A percentile compares a stretch with the other conserved stretches of the same genome.
These are phyloP conservation scores for Rapana venosa DNA, from an alignment of 2,888 invertebrate species.

Conservation along the genomic window DNA sequence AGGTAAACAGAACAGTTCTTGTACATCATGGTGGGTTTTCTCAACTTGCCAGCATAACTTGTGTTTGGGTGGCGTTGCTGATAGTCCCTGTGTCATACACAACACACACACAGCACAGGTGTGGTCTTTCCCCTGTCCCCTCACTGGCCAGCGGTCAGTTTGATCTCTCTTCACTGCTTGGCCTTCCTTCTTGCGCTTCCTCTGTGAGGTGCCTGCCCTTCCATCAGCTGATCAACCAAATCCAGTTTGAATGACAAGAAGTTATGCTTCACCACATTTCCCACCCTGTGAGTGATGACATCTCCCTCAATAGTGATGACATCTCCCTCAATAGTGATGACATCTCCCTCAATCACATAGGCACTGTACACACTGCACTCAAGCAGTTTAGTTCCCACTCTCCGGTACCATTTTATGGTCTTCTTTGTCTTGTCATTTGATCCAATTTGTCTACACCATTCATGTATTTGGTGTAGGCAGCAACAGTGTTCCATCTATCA, in stretches of 20 bases:
- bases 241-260: slow-evolving; percentile 2
- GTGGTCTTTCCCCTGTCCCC: slow-evolving; percentile 8
- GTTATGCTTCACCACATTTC: slow-evolving; percentile 21
- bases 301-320: slow-evolving; percentile 58
- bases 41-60: background rate
- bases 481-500: slow-evolving; percentile 27
- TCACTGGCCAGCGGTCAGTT: background rate
- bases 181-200: background rate
- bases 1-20: background rate
- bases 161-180: background rate
- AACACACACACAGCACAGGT: no score
- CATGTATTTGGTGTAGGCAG: slow-evolving; percentile 25
- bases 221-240: background rate
- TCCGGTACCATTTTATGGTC: slow-evolving; percentile 6
- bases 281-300: slow-evolving; percentile 55
- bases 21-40: background rate
- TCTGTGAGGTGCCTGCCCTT: background rate
- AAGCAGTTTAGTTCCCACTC: slow-evolving; percentile 47
- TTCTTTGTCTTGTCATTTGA: slow-evolving; percentile 25
- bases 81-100: background rate
- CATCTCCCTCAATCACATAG: no score
- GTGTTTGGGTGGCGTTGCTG: background rate
- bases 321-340: slow-evolving; percentile 55
- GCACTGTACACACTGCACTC: slow-evolving; percentile 60
- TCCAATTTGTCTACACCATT: slow-evolving; percentile 33